Evolutionary conservation across 2,797 vertebrate genomes (phyloP).

Genomic region (Coregonus ussuriensis): DNA sequence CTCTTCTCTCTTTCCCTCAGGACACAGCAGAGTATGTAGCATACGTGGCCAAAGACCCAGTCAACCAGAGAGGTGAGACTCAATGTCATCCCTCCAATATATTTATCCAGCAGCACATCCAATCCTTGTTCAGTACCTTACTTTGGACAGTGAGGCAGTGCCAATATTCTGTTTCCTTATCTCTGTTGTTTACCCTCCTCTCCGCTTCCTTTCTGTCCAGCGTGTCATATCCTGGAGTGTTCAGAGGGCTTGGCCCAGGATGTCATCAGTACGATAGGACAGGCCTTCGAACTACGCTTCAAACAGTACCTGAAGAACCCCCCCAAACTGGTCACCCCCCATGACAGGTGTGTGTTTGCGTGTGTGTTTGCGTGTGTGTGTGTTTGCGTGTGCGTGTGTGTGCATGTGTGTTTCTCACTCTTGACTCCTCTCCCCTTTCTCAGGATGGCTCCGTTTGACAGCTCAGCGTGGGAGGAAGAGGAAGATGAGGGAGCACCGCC

Average conservation of each 20-base stretch:
- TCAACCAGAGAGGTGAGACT: constrained; percentile 94
- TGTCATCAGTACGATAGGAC: constrained; percentile 97
- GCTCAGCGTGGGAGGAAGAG: constrained; percentile 97
- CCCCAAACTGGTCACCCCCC: constrained; percentile 94
- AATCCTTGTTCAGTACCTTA: neutral
- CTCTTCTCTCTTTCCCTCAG: constrained; percentile 64
- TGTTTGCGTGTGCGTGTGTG: no score
- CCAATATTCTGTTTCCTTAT: no score
- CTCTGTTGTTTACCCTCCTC: constrained; percentile 12
- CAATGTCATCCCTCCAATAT: neutral
- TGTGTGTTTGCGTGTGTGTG: no score
- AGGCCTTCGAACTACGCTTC: constrained; percentile 95
- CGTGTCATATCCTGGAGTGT: constrained; percentile 97
- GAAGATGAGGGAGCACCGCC: constrained; percentile 87
- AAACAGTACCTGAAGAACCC: constrained; percentile 99
- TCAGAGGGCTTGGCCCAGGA: constrained; percentile 95
- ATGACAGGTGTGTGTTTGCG: constrained; percentile 83
- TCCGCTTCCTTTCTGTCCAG: constrained; percentile 62
- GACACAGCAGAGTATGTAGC: constrained; percentile 97
- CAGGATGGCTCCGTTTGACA: constrained; percentile 97
- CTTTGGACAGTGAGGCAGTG: neutral
- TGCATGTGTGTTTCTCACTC: neutral
- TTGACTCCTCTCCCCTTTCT: neutral
- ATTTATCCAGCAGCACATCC: neutral
- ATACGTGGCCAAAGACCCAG: constrained; percentile 99